phyloP scores from a whole-genome alignment of 2,888 invertebrate species.

The Ectemnius lituratus region DNA sequence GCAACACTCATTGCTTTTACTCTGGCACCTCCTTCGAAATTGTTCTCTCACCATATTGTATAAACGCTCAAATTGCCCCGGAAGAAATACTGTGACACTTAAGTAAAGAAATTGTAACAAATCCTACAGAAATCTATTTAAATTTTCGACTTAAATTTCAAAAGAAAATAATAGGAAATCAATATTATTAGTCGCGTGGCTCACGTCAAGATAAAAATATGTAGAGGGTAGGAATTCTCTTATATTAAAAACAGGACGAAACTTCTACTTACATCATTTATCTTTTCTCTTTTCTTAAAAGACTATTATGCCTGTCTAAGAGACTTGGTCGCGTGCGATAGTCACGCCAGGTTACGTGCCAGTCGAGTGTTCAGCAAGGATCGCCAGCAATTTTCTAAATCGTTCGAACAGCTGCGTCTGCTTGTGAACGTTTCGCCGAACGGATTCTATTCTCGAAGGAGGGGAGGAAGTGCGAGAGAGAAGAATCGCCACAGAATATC shows the following conservation, averaged over 20 bases:
- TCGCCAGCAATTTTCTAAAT: slow-evolving; percentile 68
- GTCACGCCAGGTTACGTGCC: slow-evolving; percentile 66
- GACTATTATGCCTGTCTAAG: slow-evolving; percentile 57
- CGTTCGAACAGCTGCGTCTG: slow-evolving; percentile 61
- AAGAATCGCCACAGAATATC: neutral
- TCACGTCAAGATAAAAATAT: slow-evolving; percentile 45
- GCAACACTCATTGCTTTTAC: too few relatives aligned
- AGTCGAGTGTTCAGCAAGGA: slow-evolving; percentile 9
- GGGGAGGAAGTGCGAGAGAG: slow-evolving; percentile 30
- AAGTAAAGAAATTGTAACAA: too few relatives aligned
- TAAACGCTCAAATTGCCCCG: too few relatives aligned
- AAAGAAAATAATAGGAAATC: too few relatives aligned
- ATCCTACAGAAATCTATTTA: too few relatives aligned
- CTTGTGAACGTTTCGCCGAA: slow-evolving; percentile 20
- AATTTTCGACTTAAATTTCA: too few relatives aligned
- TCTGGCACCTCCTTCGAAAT: too few relatives aligned
- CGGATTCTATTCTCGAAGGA: slow-evolving; percentile 14
- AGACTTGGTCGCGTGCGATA: slow-evolving; percentile 67
- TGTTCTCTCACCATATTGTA: too few relatives aligned
- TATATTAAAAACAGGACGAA: slow-evolving; percentile 40
- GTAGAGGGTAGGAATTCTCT: slow-evolving; percentile 21
- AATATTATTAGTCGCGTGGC: slow-evolving; percentile 62
- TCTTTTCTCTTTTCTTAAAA: slow-evolving; percentile 37
- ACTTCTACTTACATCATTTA: slow-evolving; percentile 15
- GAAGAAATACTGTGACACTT: too few relatives aligned